phyloP scores from a whole-genome alignment of 2,113 vertebrate species.

The Uria lomvia region DNA sequence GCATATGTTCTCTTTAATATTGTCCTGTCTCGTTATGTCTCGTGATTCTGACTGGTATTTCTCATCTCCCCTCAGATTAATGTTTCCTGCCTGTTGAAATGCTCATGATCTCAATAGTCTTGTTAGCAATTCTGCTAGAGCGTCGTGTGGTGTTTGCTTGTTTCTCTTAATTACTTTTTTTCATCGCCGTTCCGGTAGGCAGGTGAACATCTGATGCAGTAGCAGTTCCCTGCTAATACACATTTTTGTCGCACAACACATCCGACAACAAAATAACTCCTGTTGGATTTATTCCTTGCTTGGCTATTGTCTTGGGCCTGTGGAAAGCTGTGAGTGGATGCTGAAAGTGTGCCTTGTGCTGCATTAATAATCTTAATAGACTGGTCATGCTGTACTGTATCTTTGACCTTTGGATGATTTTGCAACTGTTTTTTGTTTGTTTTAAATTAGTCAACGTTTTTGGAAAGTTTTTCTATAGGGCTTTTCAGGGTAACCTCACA shows the following conservation, averaged over 20 bases:
- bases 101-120: not conserved
- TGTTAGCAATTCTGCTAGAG: not conserved
- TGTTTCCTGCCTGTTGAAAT: not conserved
- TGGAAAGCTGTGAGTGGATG: not conserved
- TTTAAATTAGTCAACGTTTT: not conserved
- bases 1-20: not conserved
- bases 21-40: not conserved
- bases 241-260: fast-evolving
- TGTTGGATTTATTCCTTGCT: not conserved
- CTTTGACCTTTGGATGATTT: not conserved
- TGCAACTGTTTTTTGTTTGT: not conserved
- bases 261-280: not conserved
- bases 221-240: not conserved
- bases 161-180: not conserved
- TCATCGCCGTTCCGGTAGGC: not conserved
- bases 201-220: not conserved
- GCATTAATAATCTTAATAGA: not conserved
- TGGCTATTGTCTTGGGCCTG: not conserved
- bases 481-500: not conserved
- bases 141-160: not conserved
- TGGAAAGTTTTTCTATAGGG: not conserved
- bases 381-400: not conserved
- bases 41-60: not conserved
- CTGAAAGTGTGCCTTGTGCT: not conserved
- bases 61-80: not conserved